These are phyloP conservation scores for Lepidotrigona ventralis DNA, from an alignment of 1,140 invertebrate species.

Conservation along the genomic window DNA sequence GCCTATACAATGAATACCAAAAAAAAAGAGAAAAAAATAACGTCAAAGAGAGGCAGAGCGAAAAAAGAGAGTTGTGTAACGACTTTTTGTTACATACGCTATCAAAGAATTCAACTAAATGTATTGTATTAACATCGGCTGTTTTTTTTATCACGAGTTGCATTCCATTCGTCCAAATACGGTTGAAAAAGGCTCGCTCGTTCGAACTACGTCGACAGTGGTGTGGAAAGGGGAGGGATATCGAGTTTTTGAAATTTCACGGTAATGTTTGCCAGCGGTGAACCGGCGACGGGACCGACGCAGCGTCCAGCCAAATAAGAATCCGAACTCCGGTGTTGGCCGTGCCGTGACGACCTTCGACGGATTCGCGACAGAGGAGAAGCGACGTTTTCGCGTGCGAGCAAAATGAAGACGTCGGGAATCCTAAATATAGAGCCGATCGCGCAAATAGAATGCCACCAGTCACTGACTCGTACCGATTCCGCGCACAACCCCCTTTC, in stretches of 20 bases:
- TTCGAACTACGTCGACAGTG: neutral
- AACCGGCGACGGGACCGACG: neutral
- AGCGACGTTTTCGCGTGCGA: slow-evolving; percentile 22
- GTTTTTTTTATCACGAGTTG: neutral
- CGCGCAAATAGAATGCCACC: slow-evolving; percentile 60
- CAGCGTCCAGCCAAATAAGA: slow-evolving; percentile 29
- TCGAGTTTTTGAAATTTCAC: slow-evolving; percentile 26
- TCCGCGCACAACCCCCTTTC: slow-evolving; percentile 40
- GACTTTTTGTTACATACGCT: neutral
- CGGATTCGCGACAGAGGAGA: slow-evolving; percentile 45
- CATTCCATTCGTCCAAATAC: neutral
- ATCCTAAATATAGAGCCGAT: slow-evolving; percentile 60
- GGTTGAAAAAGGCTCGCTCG: neutral
- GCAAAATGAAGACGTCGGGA: slow-evolving; percentile 54
- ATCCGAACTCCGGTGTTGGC: slow-evolving; percentile 26
- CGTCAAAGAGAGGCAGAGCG: neutral
- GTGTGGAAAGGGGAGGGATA: neutral
- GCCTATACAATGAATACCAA: neutral
- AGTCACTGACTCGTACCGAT: slow-evolving; percentile 60
- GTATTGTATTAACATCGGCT: neutral
- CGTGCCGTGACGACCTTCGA: slow-evolving; percentile 45
- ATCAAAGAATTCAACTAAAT: neutral
- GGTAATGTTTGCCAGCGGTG: slow-evolving; percentile 2
- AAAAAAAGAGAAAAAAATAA: neutral
- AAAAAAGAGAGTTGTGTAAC: neutral